Evolutionary conservation across 2,888 invertebrate species (phyloP).

Genomic region (Lithophane socia): DNA sequence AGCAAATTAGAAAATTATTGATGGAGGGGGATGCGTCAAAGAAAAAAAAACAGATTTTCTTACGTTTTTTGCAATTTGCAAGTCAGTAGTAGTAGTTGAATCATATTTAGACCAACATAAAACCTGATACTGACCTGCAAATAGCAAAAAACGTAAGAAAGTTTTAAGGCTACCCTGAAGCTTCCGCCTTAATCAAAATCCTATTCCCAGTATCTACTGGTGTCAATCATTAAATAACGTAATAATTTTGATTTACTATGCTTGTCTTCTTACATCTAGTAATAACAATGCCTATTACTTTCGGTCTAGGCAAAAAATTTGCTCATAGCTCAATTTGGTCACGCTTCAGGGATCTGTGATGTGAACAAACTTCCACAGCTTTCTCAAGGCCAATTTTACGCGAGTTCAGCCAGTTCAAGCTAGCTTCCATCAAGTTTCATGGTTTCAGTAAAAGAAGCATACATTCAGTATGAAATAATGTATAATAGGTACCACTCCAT

Average conservation of each 20-base stretch:
- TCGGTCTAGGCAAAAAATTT: constrained; percentile 69
- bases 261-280: constrained; percentile 68
- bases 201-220: constrained; percentile 22
- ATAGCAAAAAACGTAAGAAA: no score
- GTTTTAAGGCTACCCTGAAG: no score
- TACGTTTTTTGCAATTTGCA: no score
- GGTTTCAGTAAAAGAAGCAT: not conserved
- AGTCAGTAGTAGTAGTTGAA: no score
- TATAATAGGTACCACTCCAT: no score
- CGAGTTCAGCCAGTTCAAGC: constrained; percentile 12
- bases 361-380: constrained; percentile 71
- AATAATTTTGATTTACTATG: constrained; percentile 69
- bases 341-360: constrained; percentile 71
- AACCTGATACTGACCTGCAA: no score
- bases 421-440: not conserved
- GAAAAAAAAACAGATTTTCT: no score
- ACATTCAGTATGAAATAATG: not conserved
- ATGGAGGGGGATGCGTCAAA: not conserved
- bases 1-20: not conserved
- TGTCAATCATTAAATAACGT: constrained; percentile 59
- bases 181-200: constrained; percentile 1
- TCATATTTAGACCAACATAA: no score
- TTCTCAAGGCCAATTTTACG: constrained; percentile 61
- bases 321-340: constrained; percentile 69
- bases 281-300: constrained; percentile 66